Evolutionary conservation across 92 coral and sea anemone species (phyloP), one percentile per base, ranked within the genome.

Genomic region (Virgularia gustaviana): DNA sequence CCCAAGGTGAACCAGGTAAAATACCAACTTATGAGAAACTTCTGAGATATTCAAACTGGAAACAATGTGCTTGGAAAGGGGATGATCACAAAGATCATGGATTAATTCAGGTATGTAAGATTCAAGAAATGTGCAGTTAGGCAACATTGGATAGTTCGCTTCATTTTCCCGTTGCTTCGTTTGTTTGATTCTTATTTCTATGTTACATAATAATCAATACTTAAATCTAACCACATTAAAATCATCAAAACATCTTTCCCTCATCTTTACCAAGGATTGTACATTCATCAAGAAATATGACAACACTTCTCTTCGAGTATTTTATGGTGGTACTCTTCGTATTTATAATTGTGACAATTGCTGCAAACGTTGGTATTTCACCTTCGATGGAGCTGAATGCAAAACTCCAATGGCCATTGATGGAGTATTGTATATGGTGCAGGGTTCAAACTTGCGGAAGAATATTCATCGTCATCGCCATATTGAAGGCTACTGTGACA

Each of bases 401-500:
- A 34, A 19, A 0, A 44, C 43, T 41, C 73, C 73, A 10, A 25
- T 43, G 73, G 51, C 73, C n/a, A 66, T 66, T 32, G 73, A 66
- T 0, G 73, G 73, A 18, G 41, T 66, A 25, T 24, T 66, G 6
- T 66, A 25, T 42, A 43, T 66, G 31, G 13, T n/a, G 52, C 16
- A 49, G 5, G 72, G 72, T 13, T 41, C 12, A 13, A 27, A 22
- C 1, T 22, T 41, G 10, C 39, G 32, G 29, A n/a, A n/a, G n/a
- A 66, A 66, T 43, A 42, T 43, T 33, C 73, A 6, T 30, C 73
- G 73, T 45, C 73, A 66, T 28, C 73, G 73, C 37, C 73, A 65
- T 11, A 65, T 65, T 42, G 72, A 65, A 65, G 72, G 72, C 5
- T 65, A 2, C 10, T 65, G 72, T 23, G 1, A 65, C 36, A 43